Evolutionary conservation across 1,140 invertebrate genomes (phyloP).

Genomic region (Cardiocondyla obscurior): DNA sequence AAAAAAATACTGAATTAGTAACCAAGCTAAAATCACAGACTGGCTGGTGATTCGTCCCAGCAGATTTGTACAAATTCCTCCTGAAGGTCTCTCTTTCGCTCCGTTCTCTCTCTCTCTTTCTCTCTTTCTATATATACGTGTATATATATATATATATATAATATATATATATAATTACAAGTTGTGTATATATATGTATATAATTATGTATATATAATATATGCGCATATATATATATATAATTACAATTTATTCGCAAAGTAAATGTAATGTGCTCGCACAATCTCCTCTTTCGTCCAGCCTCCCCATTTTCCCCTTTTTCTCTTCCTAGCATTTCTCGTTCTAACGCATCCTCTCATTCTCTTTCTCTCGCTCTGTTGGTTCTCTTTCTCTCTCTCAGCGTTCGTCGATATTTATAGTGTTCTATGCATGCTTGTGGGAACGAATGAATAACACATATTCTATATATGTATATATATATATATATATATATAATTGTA

Average conservation of each 20-base stretch:
- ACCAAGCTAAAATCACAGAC: constrained; percentile 85
- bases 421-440: neutral
- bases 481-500: neutral
- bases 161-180: constrained; percentile 68
- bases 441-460: constrained; percentile 35
- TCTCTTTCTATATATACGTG: constrained; percentile 46
- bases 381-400: neutral
- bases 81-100: constrained; percentile 78
- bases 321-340: neutral
- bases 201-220: constrained; percentile 63
- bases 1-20: constrained; percentile 84
- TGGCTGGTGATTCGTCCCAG: constrained; percentile 75
- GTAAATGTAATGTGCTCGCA: constrained; percentile 59
- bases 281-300: neutral
- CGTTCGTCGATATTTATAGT: neutral
- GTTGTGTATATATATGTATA: constrained; percentile 56
- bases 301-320: neutral
- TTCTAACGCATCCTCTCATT: neutral
- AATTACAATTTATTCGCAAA: constrained; percentile 79
- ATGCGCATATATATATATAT: constrained; percentile 67
- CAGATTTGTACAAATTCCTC: constrained; percentile 83
- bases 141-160: constrained; percentile 54
- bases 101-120: neutral
- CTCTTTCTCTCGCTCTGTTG: neutral
- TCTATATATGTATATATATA: neutral